These are phyloP conservation scores for Montipora capricornis DNA, from an alignment of 64 coral and sea anemone genomes.

Conservation along the genomic window DNA sequence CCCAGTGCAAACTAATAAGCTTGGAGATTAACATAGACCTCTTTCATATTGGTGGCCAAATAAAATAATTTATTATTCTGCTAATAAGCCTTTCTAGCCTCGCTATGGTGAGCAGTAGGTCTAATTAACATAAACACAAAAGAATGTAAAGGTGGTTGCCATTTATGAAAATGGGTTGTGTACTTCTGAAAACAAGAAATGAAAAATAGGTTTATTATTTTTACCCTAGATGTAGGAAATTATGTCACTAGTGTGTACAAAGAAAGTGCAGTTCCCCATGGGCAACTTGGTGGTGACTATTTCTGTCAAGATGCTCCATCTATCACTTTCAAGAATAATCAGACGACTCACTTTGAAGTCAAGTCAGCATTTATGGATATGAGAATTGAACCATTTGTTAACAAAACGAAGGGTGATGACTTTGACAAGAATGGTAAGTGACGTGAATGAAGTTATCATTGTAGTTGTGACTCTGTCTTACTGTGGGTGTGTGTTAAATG, in stretches of 20 bases:
- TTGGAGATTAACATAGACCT: no score
- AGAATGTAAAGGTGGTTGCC: no score
- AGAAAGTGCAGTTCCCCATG: not conserved
- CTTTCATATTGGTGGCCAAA: no score
- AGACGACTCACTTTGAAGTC: not conserved
- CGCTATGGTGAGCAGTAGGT: no score
- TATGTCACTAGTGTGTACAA: not conserved
- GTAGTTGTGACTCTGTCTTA: no score
- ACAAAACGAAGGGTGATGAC: not conserved
- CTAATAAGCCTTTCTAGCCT: no score
- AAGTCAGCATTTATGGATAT: not conserved
- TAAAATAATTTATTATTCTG: no score
- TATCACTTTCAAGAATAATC: not conserved
- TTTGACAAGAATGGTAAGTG: conserved; percentile 3
- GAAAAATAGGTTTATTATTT: not conserved
- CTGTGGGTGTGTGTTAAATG: no score
- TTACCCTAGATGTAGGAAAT: not conserved
- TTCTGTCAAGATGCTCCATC: not conserved
- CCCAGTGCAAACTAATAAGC: no score
- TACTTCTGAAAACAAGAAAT: no score
- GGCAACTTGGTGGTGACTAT: not conserved
- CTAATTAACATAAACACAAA: no score
- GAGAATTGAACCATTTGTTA: conserved; percentile 7
- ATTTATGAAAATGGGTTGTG: no score
- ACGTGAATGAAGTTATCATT: not conserved